A percentile compares a stretch with the other conserved stretches of the same genome.
These are phyloP conservation scores for Neomicropteryx cornuta DNA, from an alignment of 1,140 invertebrate species.

Conservation along the genomic window DNA sequence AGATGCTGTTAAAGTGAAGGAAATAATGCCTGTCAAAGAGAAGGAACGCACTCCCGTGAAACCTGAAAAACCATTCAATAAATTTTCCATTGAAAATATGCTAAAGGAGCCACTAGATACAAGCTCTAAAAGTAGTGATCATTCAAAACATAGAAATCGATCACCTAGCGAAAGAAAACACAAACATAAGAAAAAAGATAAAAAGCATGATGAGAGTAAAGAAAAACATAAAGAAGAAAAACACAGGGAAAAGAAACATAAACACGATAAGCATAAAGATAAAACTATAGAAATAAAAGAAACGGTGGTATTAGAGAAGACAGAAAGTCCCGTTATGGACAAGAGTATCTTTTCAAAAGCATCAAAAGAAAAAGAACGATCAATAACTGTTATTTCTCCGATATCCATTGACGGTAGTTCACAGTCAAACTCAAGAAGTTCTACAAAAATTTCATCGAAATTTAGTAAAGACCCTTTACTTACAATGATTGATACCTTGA, in stretches of 20 bases:
- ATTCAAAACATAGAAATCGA: conserved; percentile 34
- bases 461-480: conserved; percentile 6
- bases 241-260: conserved; percentile 44
- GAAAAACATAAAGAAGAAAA: conserved; percentile 42
- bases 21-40: too few relatives aligned
- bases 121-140: conserved; percentile 26
- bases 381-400: conserved; percentile 28
- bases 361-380: conserved; percentile 26
- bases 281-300: conserved; percentile 31
- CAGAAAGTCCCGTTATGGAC: conserved; percentile 23
- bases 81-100: conserved; percentile 36
- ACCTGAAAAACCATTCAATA: conserved; percentile 29
- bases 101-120: conserved; percentile 30
- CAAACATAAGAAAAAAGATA: conserved; percentile 42
- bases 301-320: conserved; percentile 20
- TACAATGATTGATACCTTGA: conserved; percentile 10
- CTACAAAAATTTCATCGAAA: conserved; percentile 7
- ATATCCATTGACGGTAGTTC: conserved; percentile 38
- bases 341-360: conserved; percentile 4
- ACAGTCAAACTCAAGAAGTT: conserved; percentile 31
- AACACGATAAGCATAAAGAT: conserved; percentile 43
- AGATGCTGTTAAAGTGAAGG: conserved; percentile 29
- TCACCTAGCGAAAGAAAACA: conserved; percentile 36
- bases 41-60: too few relatives aligned
- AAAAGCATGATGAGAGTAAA: conserved; percentile 38